Conservation (phyloP, 2,797 vertebrate genomes). For the Halcyon badia region DNA sequence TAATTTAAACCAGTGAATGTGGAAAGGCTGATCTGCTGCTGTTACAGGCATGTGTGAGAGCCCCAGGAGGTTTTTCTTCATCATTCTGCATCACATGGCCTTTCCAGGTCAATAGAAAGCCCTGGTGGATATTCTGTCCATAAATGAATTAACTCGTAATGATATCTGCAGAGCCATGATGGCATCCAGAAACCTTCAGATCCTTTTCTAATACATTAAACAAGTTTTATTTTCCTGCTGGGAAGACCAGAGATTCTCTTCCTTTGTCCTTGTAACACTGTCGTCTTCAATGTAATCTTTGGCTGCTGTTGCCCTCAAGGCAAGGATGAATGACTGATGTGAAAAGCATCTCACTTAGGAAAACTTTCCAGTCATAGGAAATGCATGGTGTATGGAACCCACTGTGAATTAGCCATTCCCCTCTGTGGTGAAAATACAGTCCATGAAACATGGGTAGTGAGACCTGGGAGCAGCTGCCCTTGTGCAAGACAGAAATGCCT, state of each 20-base stretch:
- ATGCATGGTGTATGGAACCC: not conserved
- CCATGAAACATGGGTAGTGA: not conserved
- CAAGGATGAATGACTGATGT: not conserved
- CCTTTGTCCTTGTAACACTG: not conserved
- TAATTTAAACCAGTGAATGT: not conserved
- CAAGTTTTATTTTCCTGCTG: not conserved
- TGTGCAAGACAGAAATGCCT: not conserved
- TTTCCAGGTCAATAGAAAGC: slow-evolving; percentile 23
- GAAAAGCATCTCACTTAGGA: not conserved
- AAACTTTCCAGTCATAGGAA: not conserved
- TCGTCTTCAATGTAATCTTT: not conserved
- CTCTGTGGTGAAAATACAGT: not conserved
- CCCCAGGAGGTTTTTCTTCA: not conserved
- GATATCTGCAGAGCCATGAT: not conserved
- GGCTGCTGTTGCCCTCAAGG: not conserved
- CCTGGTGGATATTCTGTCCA: not conserved
- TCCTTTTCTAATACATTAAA: not conserved
- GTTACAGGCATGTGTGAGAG: not conserved
- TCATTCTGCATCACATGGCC: not conserved
- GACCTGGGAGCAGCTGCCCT: not conserved
- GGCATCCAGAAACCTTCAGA: not conserved
- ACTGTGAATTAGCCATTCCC: not conserved
- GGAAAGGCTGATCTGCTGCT: not conserved
- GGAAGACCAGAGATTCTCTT: not conserved
- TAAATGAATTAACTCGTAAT: not conserved